phyloP scores from a whole-genome alignment of 2,113 vertebrate genomes.

The Corydoras maculifer region DNA sequence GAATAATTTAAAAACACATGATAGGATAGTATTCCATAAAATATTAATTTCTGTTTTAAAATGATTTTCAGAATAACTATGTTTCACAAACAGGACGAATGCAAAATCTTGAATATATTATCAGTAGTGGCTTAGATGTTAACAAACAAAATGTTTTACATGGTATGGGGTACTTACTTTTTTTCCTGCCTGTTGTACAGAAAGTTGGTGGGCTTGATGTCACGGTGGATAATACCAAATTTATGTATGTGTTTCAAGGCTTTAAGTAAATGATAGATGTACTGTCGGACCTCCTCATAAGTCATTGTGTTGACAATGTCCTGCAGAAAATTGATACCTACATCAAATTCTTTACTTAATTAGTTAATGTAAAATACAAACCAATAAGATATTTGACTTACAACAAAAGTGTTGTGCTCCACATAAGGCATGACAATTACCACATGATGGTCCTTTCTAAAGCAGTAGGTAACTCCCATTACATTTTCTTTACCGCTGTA shows the following conservation, averaged over 20 bases:
- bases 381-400: conserved; percentile 52
- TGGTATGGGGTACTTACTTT: conserved; percentile 67
- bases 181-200: conserved; percentile 75
- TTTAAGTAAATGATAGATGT: conserved; percentile 88
- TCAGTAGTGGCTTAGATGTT: too few species aligned
- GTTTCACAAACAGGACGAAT: too few species aligned
- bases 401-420: conserved; percentile 88
- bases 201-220: conserved; percentile 87
- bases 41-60: too few species aligned
- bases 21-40: too few species aligned
- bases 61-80: too few species aligned
- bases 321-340: conserved; percentile 59
- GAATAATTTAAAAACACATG: too few species aligned
- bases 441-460: conserved; percentile 90
- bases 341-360: too few species aligned
- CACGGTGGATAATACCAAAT: conserved; percentile 94
- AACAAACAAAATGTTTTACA: too few species aligned
- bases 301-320: conserved; percentile 81
- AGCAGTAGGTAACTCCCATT: conserved; percentile 92
- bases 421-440: conserved; percentile 97
- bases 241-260: conserved; percentile 88
- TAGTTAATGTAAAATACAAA: background rate
- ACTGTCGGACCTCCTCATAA: conserved; percentile 86
- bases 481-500: conserved; percentile 90
- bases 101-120: too few species aligned